A percentile compares a stretch with the other conserved stretches of the same genome.
phyloP scores from a whole-genome alignment of 2,113 vertebrate genomes.

The Paramormyrops kingsleyae region DNA sequence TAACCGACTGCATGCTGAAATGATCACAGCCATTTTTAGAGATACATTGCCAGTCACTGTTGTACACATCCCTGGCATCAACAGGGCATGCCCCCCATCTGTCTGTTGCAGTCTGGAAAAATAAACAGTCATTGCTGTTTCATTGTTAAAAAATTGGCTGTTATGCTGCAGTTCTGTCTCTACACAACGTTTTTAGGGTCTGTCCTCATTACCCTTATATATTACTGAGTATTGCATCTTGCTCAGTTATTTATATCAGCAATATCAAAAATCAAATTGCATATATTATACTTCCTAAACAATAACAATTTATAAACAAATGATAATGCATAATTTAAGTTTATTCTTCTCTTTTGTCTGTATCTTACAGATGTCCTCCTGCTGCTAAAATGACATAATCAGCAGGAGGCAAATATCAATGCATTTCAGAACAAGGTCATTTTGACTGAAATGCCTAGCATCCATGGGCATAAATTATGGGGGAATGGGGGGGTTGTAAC shows the following conservation, averaged over 20 bases:
- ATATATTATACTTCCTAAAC: background rate
- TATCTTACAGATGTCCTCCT: background rate
- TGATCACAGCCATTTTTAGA: background rate
- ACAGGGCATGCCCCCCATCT: conserved; percentile 1
- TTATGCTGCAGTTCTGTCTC: background rate
- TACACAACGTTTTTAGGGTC: background rate
- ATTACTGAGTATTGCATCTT: background rate
- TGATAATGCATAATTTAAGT: background rate
- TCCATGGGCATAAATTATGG: background rate
- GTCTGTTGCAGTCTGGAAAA: background rate
- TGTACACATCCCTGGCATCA: background rate
- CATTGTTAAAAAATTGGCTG: background rate
- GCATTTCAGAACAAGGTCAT: background rate
- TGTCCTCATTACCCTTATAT: background rate
- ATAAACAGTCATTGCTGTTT: background rate
- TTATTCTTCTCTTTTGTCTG: background rate
- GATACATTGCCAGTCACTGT: background rate
- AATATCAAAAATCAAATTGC: background rate
- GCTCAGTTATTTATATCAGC: background rate
- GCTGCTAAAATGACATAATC: background rate
- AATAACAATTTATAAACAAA: background rate
- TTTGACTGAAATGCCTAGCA: background rate
- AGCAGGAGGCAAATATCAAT: background rate
- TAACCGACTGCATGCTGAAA: too few relatives aligned
- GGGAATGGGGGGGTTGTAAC: background rate